Percentiles rank a stretch among this genome's conserved stretches.
These are phyloP conservation scores for Rhinichthys klamathensis DNA, from an alignment of 2,113 vertebrate genomes.

Conservation along the genomic window DNA sequence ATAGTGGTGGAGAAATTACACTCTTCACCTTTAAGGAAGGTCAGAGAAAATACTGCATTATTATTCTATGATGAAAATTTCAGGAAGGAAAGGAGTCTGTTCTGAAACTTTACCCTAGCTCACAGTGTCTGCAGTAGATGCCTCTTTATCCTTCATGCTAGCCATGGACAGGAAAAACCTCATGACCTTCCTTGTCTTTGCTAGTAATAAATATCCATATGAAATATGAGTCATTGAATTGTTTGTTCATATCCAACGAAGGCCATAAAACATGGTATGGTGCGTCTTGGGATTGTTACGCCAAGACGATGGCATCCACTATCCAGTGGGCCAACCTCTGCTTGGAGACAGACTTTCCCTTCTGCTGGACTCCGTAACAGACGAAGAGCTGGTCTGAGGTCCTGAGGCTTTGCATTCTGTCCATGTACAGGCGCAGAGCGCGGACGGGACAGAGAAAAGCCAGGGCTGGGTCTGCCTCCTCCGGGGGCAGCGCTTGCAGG, in stretches of 20 bases:
- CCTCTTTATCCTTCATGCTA: not conserved
- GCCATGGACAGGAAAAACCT: not conserved
- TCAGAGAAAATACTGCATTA: slow-evolving; percentile 4
- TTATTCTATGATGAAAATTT: slow-evolving; percentile 15
- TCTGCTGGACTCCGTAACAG: no score
- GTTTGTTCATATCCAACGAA: slow-evolving; percentile 9
- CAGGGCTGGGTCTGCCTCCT: no score
- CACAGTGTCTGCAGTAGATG: not conserved
- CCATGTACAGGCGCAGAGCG: no score
- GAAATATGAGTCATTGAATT: not conserved
- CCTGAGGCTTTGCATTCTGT: no score
- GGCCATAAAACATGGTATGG: not conserved
- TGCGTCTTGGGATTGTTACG: no score
- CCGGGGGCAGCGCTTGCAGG: no score
- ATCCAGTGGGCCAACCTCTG: no score
- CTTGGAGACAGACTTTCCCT: no score
- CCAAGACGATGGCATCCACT: no score
- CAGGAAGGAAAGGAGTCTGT: not conserved
- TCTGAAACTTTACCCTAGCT: slow-evolving; percentile 2
- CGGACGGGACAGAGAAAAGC: no score
- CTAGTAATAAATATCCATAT: slow-evolving; percentile 1
- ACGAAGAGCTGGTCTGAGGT: no score
- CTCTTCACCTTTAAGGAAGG: slow-evolving; percentile 17
- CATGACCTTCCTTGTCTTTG: not conserved
- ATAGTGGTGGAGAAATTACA: slow-evolving; percentile 4